Evolutionary conservation across 2,888 invertebrate species (phyloP).

Genomic region (Apamea monoglypha): DNA sequence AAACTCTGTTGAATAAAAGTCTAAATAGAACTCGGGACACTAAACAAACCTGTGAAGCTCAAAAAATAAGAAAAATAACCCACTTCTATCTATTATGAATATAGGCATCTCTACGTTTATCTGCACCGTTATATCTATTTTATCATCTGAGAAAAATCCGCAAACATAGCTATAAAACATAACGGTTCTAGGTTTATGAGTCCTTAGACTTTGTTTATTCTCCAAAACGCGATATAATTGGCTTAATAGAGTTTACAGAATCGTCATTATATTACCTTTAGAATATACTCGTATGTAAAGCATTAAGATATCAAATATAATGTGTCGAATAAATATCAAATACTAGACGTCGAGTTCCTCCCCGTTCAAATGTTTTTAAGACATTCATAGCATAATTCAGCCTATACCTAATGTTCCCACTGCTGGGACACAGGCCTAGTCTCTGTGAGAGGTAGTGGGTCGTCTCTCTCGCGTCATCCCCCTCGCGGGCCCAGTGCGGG

Average conservation of each 20-base stretch:
- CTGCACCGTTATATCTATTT: conserved; percentile 9
- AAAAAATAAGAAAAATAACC: background rate
- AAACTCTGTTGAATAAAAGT: background rate
- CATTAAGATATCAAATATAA: background rate
- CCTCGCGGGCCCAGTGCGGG: too few species aligned
- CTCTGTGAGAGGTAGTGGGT: too few species aligned
- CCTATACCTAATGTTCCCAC: too few species aligned
- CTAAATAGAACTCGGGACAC: background rate
- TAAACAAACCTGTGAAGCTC: background rate
- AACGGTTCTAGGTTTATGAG: conserved; percentile 44
- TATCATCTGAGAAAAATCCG: conserved; percentile 47
- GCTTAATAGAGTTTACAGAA: background rate
- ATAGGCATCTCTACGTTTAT: conserved; percentile 7
- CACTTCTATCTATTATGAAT: background rate
- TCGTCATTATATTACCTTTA: background rate
- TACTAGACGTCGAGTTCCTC: background rate
- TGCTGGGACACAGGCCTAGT: too few species aligned
- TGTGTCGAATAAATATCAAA: background rate
- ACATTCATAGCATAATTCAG: background rate
- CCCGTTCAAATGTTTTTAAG: background rate
- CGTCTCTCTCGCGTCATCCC: too few species aligned
- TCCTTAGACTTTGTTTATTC: conserved; percentile 15
- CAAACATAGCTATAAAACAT: conserved; percentile 32
- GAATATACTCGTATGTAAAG: too few species aligned
- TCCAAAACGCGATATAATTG: conserved; percentile 5